These are phyloP conservation scores for Knipowitschia caucasica DNA, from an alignment of 2,797 vertebrate genomes.

Conservation along the genomic window DNA sequence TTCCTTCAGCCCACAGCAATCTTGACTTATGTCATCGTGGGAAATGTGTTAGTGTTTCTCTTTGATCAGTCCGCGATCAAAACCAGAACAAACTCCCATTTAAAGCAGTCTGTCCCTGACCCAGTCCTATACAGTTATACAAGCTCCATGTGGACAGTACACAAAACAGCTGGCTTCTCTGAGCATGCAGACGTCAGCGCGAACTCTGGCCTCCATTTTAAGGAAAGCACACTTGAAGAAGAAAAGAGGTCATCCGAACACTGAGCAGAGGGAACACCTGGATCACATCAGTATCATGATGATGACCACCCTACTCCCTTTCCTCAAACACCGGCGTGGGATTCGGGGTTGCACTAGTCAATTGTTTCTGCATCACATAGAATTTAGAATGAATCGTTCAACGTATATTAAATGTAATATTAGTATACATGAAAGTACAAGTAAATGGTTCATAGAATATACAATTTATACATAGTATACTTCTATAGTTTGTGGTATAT, in stretches of 20 bases:
- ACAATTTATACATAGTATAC: no score
- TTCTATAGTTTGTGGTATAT: no score
- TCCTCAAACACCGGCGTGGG: background rate
- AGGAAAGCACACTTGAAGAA: background rate
- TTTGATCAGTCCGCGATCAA: background rate
- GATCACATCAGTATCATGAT: background rate
- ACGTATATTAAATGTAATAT: no score
- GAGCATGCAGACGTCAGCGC: conserved; percentile 3
- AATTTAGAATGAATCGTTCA: no score
- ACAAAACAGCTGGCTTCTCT: conserved; percentile 19
- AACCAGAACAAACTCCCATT: conserved; percentile 28
- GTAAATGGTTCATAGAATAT: no score
- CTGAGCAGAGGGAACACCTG: conserved; percentile 3
- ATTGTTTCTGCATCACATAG: no score
- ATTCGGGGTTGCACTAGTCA: no score
- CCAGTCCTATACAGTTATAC: conserved; percentile 26
- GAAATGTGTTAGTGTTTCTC: background rate
- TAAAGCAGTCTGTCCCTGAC: conserved; percentile 20
- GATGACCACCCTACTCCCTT: background rate
- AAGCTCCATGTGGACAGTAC: conserved; percentile 20
- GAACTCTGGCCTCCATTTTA: conserved; percentile 12
- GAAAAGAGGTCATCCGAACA: background rate
- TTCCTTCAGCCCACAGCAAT: no score
- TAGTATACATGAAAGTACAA: no score
- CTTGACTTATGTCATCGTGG: background rate